These are phyloP conservation scores for Eupelmus urozonus DNA, from an alignment of 2,888 invertebrate genomes.

Conservation along the genomic window DNA sequence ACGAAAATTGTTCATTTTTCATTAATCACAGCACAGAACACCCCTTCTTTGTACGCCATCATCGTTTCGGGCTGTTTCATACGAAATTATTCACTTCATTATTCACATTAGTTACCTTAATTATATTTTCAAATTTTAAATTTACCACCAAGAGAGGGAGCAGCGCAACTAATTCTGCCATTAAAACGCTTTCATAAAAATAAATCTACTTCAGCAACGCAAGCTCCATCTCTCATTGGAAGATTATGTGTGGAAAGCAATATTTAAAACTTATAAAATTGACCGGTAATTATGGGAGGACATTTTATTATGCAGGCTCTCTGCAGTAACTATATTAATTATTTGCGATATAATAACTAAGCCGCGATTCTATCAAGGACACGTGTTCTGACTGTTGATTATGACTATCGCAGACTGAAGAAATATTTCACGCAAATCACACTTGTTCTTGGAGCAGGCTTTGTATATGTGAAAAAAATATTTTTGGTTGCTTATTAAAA, in stretches of 20 bases:
- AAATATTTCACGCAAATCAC: slow-evolving; percentile 46
- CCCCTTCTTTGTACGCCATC: slow-evolving; percentile 68
- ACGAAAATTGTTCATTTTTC: slow-evolving; percentile 57
- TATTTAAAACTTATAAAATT: slow-evolving; percentile 46
- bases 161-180: slow-evolving; percentile 29
- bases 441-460: slow-evolving; percentile 44
- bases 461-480: slow-evolving; percentile 59
- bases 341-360: slow-evolving; percentile 28
- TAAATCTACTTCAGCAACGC: slow-evolving; percentile 42
- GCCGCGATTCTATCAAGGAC: slow-evolving; percentile 23
- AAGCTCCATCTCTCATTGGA: slow-evolving; percentile 35
- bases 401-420: slow-evolving; percentile 29
- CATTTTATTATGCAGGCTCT: slow-evolving; percentile 33
- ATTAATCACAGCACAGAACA: slow-evolving; percentile 66
- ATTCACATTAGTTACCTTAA: slow-evolving; percentile 31
- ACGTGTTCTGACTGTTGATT: slow-evolving; percentile 52
- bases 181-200: slow-evolving; percentile 46
- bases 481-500: slow-evolving; percentile 66
- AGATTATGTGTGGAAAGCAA: slow-evolving; percentile 37
- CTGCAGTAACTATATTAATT: slow-evolving; percentile 36
- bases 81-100: slow-evolving; percentile 56
- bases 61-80: slow-evolving; percentile 67
- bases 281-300: slow-evolving; percentile 33
- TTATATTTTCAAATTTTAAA: slow-evolving; percentile 10
- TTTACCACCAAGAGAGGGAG: slow-evolving; percentile 35